Conservation (phyloP, 2,113 vertebrate genomes). For the Pionites leucogaster region DNA sequence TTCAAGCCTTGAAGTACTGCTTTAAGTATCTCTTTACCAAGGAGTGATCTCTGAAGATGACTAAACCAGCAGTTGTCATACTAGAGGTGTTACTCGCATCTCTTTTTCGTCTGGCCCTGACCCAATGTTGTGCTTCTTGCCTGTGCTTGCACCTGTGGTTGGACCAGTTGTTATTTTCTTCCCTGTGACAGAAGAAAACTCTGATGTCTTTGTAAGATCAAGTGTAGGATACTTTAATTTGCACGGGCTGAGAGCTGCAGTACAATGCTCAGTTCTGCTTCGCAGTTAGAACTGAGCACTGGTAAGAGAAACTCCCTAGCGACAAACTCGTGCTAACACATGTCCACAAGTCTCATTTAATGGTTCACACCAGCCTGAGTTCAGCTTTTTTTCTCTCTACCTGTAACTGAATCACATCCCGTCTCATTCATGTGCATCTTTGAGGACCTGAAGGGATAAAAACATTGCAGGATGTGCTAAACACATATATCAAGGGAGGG, state of each 20-base stretch:
- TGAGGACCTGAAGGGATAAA: background rate
- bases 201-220: background rate
- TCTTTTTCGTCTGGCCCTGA: background rate
- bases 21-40: background rate
- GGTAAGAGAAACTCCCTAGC: background rate
- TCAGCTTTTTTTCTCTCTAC: background rate
- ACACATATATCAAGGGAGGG: background rate
- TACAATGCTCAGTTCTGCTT: background rate
- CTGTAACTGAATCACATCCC: background rate
- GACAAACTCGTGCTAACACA: background rate
- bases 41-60: background rate
- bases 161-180: background rate
- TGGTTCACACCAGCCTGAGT: rapidly evolving
- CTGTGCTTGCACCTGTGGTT: background rate
- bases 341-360: background rate
- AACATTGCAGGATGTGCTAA: background rate
- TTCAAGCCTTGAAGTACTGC: background rate
- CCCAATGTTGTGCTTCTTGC: background rate
- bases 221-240: background rate
- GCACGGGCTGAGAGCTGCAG: background rate
- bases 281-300: background rate
- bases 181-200: background rate
- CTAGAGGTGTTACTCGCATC: background rate
- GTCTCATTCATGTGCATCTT: background rate
- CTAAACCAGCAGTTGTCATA: background rate